Conservation (phyloP, 2,888 invertebrate genomes). For the Plebejus argus region DNA sequence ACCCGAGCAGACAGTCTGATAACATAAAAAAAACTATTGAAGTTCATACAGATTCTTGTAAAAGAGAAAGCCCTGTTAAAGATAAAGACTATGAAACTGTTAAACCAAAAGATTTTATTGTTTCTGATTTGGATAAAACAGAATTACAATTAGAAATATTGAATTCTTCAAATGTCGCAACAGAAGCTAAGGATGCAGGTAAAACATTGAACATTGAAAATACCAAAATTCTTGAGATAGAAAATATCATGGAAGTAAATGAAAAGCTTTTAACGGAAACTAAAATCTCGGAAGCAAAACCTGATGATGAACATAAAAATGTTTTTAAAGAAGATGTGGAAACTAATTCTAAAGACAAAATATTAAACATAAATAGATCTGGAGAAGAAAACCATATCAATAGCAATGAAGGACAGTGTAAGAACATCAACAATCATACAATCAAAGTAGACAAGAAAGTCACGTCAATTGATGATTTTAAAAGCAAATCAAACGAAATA, state of each 20-base stretch:
- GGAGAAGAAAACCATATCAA: neutral
- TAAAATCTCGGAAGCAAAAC: neutral
- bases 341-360: constrained; percentile 37
- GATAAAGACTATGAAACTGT: constrained; percentile 41
- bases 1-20: constrained; percentile 70
- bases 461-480: neutral
- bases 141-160: constrained; percentile 27
- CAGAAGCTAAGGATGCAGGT: constrained; percentile 33
- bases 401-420: neutral
- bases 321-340: constrained; percentile 15
- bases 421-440: neutral
- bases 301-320: neutral
- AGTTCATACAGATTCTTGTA: constrained; percentile 64
- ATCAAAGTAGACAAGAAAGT: constrained; percentile 31
- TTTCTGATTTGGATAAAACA: constrained; percentile 25
- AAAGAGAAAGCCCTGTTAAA: constrained; percentile 47
- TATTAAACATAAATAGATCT: constrained; percentile 27
- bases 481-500: constrained; percentile 21
- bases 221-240: neutral
- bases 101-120: constrained; percentile 31
- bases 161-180: constrained; percentile 22
- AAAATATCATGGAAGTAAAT: neutral
- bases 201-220: constrained; percentile 26
- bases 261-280: neutral
- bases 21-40: constrained; percentile 74